These are phyloP conservation scores for Caenorhabditis angaria DNA, from an alignment of 2,888 invertebrate species.

Conservation along the genomic window DNA sequence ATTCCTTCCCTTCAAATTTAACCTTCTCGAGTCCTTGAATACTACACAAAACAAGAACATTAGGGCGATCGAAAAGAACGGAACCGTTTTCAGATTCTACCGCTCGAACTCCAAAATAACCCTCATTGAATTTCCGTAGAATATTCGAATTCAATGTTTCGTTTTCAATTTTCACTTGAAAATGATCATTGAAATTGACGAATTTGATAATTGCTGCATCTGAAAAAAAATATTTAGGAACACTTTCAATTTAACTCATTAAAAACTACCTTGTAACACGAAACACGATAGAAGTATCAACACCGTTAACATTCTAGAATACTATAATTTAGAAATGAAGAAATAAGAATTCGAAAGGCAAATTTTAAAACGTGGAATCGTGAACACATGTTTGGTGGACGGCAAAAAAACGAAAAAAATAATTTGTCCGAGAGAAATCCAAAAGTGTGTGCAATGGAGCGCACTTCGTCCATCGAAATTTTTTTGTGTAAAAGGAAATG, in stretches of 20 bases:
- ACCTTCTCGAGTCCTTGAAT: constrained; percentile 15
- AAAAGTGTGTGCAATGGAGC: too few species aligned
- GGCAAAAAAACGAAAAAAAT: too few species aligned
- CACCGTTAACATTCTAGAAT: constrained; percentile 1
- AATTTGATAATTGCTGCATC: not conserved
- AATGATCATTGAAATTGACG: not conserved
- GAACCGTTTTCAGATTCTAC: not conserved
- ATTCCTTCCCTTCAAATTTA: constrained; percentile 11
- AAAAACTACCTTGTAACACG: not conserved
- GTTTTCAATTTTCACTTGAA: not conserved
- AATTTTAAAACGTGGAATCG: not conserved
- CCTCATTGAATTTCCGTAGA: constrained; percentile 17
- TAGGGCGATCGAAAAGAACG: constrained; percentile 15
- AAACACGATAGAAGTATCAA: not conserved
- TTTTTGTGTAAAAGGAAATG: too few species aligned
- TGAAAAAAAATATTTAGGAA: not conserved
- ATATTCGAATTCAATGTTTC: constrained; percentile 11
- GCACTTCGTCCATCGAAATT: too few species aligned
- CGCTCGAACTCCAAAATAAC: constrained; percentile 16
- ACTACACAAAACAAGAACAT: constrained; percentile 17
- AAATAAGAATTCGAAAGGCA: not conserved
- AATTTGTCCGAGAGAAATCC: too few species aligned
- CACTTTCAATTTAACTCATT: not conserved
- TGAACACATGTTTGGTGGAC: too few species aligned
- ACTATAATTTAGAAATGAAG: not conserved